Percentiles rank a stretch among this genome's conserved stretches.
Conservation (phyloP, 2,888 invertebrate species). For the Drosophila nr. perissopoda region DNA sequence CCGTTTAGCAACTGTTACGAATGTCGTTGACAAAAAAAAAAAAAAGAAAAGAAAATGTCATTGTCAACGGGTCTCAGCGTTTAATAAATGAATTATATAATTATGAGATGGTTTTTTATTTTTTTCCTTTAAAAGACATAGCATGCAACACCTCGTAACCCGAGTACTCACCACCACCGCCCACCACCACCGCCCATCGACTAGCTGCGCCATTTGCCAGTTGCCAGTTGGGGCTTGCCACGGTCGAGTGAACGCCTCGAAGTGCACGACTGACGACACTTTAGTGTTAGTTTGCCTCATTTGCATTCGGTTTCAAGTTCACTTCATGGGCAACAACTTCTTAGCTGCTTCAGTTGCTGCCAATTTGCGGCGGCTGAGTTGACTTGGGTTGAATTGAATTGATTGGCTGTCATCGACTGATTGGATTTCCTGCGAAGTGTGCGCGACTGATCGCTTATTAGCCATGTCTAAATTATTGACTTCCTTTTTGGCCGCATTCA, state of each 20-base stretch:
- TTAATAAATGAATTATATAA: constrained; percentile 61
- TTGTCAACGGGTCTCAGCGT: constrained; percentile 67
- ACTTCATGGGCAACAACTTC: constrained; percentile 35
- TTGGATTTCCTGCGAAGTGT: constrained; percentile 55
- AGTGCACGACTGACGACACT: constrained; percentile 38
- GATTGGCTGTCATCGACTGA: constrained; percentile 52
- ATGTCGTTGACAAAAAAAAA: constrained; percentile 20
- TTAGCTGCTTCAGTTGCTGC: constrained; percentile 17
- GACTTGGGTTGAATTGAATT: constrained; percentile 2
- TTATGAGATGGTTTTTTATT: constrained; percentile 19
- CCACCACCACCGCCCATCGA: neutral
- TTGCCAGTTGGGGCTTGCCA: constrained; percentile 18
- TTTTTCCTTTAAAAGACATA: constrained; percentile 3
- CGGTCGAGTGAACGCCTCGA: constrained; percentile 39
- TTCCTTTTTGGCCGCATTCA: constrained; percentile 42
- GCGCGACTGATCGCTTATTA: constrained; percentile 44
- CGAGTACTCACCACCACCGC: neutral
- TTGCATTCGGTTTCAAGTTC: constrained; percentile 55
- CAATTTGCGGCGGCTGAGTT: constrained; percentile 16
- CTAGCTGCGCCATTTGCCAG: neutral
- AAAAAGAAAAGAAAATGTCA: constrained; percentile 52
- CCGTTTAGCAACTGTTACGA: constrained; percentile 48
- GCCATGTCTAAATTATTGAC: constrained; percentile 53
- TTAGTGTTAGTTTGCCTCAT: constrained; percentile 35
- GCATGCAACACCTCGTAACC: constrained; percentile 54